Base-by-base conservation (phyloP, 1,140 invertebrate genomes). In the Adoxophyes honmai region DNA sequence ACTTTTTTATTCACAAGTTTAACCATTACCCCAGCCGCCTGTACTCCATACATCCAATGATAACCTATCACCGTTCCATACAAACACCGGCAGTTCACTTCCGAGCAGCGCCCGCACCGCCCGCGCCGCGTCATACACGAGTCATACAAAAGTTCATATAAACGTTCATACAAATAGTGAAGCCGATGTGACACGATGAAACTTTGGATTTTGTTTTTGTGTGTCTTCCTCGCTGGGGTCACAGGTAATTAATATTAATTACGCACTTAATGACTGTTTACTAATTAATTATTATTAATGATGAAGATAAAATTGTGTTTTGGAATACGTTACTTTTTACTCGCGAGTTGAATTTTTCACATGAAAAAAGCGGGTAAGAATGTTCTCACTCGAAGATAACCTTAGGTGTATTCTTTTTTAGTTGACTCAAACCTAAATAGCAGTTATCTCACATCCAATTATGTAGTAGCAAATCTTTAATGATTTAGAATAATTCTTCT, bases 121-220 rank as follows among this genome's bases (percentile, higher is more conserved):
- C n/a, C 18, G 42, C 7, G 6, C n/a, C 42, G 42, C 42, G 42
- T 48, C 21, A 1, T 10, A 18, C n/a, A 8, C 18, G 4, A 21
- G 18, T 11, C 42, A 48, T 48, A 5, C 18, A 13, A 33, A 48
- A 16, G 16, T 21, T 48, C 21, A 48, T 48, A 48, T 15, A 44
- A 28, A 33, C 39, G 10, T 44, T 48, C 1, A 28, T 48, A 48
- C 21, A n/a, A 21, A 21, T 48, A 11, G 18, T 48, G 39, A 48
- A n/a, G 6, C 42, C 11, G n/a, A 48, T 48, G 21, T 48, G 42
- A 21, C 21, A 48, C 18, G 4, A 48, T 48, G 42, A 48, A 48
- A 18, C 21, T 48, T 48, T 48, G 42, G 42, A 48, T 48, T 48
- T 48, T 48, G 16, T 48, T 48, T 33, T 48, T 48, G n/a, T 48